A percentile compares a stretch with the other conserved stretches of the same genome.
Evolutionary conservation across 2,113 vertebrate genomes (phyloP).

Genomic region (Rana temporaria): DNA sequence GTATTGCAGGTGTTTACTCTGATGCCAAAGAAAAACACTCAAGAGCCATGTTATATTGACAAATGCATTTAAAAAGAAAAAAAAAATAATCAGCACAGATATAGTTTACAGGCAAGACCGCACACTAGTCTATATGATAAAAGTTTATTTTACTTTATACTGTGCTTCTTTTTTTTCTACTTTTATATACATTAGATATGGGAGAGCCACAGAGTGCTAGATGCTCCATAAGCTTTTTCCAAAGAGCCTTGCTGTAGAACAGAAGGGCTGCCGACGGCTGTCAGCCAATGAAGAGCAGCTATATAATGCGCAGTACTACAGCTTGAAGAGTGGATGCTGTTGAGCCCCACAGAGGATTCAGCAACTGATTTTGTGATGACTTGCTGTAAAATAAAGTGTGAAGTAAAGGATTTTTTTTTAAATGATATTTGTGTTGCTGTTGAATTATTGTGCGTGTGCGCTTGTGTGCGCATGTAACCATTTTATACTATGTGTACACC

Average conservation of each 20-base stretch:
- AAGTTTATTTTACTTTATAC: constrained; percentile 16
- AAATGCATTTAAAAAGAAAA: constrained; percentile 5
- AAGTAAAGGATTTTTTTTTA: constrained; percentile 8
- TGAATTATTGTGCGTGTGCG: too few species aligned
- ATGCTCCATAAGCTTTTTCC: too few species aligned
- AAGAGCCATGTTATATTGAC: constrained; percentile 1
- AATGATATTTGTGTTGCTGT: too few species aligned
- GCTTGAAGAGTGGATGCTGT: neutral
- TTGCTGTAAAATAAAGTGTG: too few species aligned
- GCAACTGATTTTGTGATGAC: neutral
- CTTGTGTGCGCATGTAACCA: too few species aligned
- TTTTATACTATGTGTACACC: too few species aligned
- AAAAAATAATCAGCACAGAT: constrained; percentile 2
- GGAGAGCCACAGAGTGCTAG: neutral
- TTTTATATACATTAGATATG: neutral
- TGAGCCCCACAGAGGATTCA: neutral
- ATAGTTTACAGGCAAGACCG: neutral
- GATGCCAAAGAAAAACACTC: constrained; percentile 9
- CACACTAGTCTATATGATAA: constrained; percentile 7
- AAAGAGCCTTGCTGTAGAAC: neutral
- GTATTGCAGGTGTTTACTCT: constrained; percentile 34
- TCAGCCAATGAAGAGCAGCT: neutral
- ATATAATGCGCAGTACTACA: too few species aligned
- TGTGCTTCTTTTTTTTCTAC: constrained; percentile 16
- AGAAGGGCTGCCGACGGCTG: neutral